Evolutionary conservation across 2,797 vertebrate species (phyloP).

Genomic region (Lepilemur septentrionalis): DNA sequence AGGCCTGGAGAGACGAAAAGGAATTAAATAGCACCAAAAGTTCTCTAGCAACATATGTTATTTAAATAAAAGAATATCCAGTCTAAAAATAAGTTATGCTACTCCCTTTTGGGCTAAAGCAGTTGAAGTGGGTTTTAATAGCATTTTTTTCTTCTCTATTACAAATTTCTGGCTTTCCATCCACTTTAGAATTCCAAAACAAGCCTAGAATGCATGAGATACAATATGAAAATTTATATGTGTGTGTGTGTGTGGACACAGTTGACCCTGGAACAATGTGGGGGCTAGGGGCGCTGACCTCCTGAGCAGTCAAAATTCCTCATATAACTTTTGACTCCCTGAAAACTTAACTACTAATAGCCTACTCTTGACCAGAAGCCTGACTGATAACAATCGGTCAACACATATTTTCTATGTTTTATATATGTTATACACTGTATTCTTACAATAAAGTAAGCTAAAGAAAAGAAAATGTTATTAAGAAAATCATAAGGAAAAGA

Average conservation of each 20-base stretch:
- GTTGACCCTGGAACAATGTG: neutral
- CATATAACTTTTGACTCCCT: neutral
- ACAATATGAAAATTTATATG: neutral
- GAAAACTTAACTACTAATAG: neutral
- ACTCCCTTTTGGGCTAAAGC: neutral
- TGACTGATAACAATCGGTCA: neutral
- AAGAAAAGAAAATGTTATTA: neutral
- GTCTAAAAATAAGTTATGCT: neutral
- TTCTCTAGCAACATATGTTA: neutral
- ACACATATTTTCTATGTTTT: too few species aligned
- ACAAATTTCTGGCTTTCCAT: neutral
- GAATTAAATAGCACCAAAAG: neutral
- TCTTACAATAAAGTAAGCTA: neutral
- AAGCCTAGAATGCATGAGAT: neutral
- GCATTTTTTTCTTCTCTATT: neutral
- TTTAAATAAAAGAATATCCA: constrained; percentile 18
- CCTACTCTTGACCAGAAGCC: neutral
- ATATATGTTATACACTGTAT: neutral
- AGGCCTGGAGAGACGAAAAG: neutral
- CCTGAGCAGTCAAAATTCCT: neutral
- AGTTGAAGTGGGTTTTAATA: neutral
- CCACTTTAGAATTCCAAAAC: neutral
- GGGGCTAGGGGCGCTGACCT: neutral
- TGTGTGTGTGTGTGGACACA: accelerated
- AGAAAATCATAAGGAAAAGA: neutral